Evolutionary conservation across 2,113 vertebrate species (phyloP), one percentile per base, ranked within the genome.

Genomic region (Erpornis zantholeuca): DNA sequence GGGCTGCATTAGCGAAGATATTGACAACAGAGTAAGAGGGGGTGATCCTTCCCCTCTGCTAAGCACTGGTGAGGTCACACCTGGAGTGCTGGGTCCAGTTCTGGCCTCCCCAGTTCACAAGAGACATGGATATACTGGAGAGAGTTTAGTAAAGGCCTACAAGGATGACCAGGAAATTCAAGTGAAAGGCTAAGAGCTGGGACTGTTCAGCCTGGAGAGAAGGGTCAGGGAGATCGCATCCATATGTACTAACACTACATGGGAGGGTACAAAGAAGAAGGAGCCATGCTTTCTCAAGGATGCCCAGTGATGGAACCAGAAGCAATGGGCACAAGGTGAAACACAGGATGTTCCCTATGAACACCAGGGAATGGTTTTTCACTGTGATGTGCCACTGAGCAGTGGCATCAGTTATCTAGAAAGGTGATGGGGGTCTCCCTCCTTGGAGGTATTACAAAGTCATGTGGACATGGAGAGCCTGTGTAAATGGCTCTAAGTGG

Each of bases 311-410:
- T 12, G 6, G 27, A 40, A 82, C 10, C 10, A 56, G 3, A 78
- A 20, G 17, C 42, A 42, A 31, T 21, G 27, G 45, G n/a, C 20
- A 61, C 15, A 64, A 64, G 64, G 7, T 24, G 28, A 60, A 82
- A 60, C 25, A 60, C 33, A 45, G 25, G 11, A 64, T 28, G 14
- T 5, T 35, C 54, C 54, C 42, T 60, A 7, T 31, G 40, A 88
- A 82, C 54, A 69, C 21, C 25, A 36, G 7, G 10, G 23, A 88
- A 49, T 17, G 36, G 1, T 31, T 69, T 42, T 61, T 35, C n/a
- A 44, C 12, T 27, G 15, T 33, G 40, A 64, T 4, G 17, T n/a
- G 3, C 52, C 44, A 59, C 22, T 0, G 0, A 52, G 13, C 17
- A 38, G 14, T 29, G 22, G 35, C 16, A 66, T 1, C 22, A 8